phyloP scores from a whole-genome alignment of 2,888 invertebrate genomes.

The Lamproptera curius region DNA sequence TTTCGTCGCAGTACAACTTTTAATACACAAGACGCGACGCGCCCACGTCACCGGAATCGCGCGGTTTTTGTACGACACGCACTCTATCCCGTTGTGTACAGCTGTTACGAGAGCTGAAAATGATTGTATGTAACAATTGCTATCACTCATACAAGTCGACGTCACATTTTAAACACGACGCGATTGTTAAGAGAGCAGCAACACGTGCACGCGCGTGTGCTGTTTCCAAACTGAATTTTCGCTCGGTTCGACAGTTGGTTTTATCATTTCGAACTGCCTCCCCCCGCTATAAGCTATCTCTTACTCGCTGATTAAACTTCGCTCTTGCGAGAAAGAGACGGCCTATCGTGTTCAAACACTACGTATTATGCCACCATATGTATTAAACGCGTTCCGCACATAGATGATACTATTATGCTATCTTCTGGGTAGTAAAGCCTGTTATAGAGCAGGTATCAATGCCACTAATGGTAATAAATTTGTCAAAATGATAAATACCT shows the following conservation, averaged over 20 bases:
- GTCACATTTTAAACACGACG: slow-evolving; percentile 68
- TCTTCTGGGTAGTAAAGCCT: slow-evolving; percentile 25
- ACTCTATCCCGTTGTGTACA: slow-evolving; percentile 21
- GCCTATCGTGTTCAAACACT: slow-evolving; percentile 35
- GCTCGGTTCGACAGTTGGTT: slow-evolving; percentile 70
- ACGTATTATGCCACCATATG: slow-evolving; percentile 24
- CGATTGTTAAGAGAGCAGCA: slow-evolving; percentile 38
- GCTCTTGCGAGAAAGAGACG: slow-evolving; percentile 48
- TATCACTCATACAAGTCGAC: slow-evolving; percentile 58
- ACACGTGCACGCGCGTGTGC: slow-evolving; percentile 47
- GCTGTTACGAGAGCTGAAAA: slow-evolving; percentile 43
- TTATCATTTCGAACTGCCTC: slow-evolving; percentile 65
- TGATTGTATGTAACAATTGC: slow-evolving; percentile 41
- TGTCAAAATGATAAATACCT: slow-evolving; percentile 4
- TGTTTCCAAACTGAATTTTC: slow-evolving; percentile 69
- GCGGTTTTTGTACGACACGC: slow-evolving; percentile 41
- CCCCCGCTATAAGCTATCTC: slow-evolving; percentile 52
- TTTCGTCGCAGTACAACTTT: slow-evolving; percentile 68
- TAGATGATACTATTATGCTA: slow-evolving; percentile 20
- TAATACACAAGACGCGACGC: slow-evolving; percentile 60
- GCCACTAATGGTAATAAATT: slow-evolving; percentile 20
- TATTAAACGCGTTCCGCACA: slow-evolving; percentile 24
- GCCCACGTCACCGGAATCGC: slow-evolving; percentile 64
- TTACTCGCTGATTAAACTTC: slow-evolving; percentile 40
- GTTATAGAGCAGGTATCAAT: slow-evolving; percentile 25